phyloP scores from a whole-genome alignment of 1,140 invertebrate genomes.

The Drosophila setifemur region DNA sequence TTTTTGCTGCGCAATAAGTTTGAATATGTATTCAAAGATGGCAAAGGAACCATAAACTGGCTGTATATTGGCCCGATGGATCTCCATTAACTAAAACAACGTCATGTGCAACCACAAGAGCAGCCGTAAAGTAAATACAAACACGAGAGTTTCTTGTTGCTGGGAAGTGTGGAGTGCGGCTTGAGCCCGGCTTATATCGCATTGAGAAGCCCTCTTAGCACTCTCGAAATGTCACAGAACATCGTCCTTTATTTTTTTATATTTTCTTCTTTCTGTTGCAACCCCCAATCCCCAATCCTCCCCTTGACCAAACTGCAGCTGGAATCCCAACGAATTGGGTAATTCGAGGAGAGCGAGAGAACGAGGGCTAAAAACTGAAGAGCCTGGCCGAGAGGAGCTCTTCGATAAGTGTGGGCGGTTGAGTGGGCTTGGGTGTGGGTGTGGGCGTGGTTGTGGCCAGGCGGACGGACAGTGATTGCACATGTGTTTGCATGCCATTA shows the following conservation, averaged over 20 bases:
- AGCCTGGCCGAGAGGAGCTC: conserved; percentile 46
- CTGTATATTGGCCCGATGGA: conserved; percentile 16
- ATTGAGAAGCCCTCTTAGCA: conserved; percentile 1
- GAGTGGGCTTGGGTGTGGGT: conserved; percentile 11
- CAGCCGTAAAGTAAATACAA: too few species aligned
- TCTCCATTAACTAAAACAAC: conserved; percentile 29
- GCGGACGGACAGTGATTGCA: conserved; percentile 23
- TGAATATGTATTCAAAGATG: conserved; percentile 9
- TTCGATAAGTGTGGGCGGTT: conserved; percentile 23
- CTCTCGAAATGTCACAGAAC: conserved; percentile 22
- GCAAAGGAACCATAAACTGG: conserved; percentile 38
- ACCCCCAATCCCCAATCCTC: too few species aligned
- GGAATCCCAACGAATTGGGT: conserved; percentile 5
- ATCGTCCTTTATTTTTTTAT: not conserved
- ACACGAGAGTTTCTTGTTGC: not conserved
- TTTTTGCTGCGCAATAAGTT: conserved; percentile 44
- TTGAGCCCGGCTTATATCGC: conserved; percentile 30
- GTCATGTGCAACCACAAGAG: not conserved
- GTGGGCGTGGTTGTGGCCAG: conserved; percentile 6
- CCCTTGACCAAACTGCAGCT: conserved; percentile 12
- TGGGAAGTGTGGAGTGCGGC: conserved; percentile 14
- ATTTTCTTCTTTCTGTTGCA: too few species aligned
- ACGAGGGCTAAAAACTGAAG: conserved; percentile 53
- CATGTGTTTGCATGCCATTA: conserved; percentile 64
- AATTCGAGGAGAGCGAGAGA: conserved; percentile 2